These are phyloP conservation scores for Chromobotia macracanthus DNA, from an alignment of 2,797 vertebrate species.

Conservation along the genomic window DNA sequence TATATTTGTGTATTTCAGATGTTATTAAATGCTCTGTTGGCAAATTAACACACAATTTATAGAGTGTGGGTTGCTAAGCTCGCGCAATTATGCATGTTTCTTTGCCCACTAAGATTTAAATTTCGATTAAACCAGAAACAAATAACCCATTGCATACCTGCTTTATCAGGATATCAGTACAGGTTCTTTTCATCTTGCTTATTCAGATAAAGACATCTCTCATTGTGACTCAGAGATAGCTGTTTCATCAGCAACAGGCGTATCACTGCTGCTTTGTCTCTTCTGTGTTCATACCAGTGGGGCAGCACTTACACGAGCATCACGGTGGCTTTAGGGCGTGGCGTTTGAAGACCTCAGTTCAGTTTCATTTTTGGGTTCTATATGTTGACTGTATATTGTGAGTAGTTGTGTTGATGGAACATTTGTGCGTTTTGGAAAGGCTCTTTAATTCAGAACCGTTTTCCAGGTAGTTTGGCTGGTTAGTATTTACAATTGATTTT, in stretches of 20 bases:
- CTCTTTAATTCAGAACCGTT: background rate
- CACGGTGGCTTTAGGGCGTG: background rate
- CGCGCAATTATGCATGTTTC: constrained; percentile 5
- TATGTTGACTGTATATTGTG: background rate
- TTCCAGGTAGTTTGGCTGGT: background rate
- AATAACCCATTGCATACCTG: constrained; percentile 57
- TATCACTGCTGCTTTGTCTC: background rate
- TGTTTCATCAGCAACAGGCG: background rate
- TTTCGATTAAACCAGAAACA: constrained; percentile 44
- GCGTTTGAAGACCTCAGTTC: background rate
- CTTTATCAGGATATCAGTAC: constrained; percentile 50
- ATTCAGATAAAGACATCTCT: constrained; percentile 40
- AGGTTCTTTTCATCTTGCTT: constrained; percentile 27
- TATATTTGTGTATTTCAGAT: constrained; percentile 9
- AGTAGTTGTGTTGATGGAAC: background rate
- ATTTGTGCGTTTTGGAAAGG: background rate
- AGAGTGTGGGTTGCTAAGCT: background rate
- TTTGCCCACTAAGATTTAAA: constrained; percentile 40
- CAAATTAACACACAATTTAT: background rate
- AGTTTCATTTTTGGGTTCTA: background rate
- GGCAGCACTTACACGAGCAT: background rate
- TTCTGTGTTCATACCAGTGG: background rate
- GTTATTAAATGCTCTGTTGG: background rate
- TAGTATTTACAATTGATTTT: constrained; percentile 64
- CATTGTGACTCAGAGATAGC: constrained; percentile 14